Conservation (phyloP, 2,888 invertebrate species). For the Sesia bembeciformis region DNA sequence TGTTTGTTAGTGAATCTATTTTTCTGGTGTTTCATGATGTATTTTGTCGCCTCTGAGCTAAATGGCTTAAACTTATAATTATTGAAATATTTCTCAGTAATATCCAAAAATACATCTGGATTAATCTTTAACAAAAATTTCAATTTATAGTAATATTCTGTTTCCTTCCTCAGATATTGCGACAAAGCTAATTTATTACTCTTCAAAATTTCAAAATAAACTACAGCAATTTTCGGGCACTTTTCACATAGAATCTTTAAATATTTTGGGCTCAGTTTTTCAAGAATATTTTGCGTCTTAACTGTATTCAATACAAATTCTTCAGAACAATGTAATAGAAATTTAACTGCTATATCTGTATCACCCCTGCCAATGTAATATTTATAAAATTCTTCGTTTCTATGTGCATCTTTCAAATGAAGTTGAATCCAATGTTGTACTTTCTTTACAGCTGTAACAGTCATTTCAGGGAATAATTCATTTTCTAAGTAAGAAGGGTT, state of each 20-base stretch:
- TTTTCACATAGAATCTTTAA: constrained; percentile 37
- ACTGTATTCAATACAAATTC: constrained; percentile 27
- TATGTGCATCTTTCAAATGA: constrained; percentile 22
- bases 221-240: constrained; percentile 25
- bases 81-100: constrained; percentile 33
- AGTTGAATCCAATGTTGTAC: constrained; percentile 36
- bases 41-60: constrained; percentile 23
- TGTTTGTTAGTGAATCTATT: constrained; percentile 27
- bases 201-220: constrained; percentile 31
- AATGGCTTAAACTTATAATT: constrained; percentile 10
- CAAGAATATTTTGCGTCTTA: constrained; percentile 15
- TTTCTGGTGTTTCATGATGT: constrained; percentile 30
- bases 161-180: constrained; percentile 17
- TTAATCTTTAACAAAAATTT: constrained; percentile 31
- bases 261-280: constrained; percentile 27
- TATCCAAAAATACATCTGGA: constrained; percentile 27
- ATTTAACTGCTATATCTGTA: constrained; percentile 29
- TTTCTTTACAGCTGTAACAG: constrained; percentile 33
- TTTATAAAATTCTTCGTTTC: constrained; percentile 36
- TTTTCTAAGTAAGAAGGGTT: constrained; percentile 40
- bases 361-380: constrained; percentile 24
- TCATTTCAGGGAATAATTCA: constrained; percentile 39
- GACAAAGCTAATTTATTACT: constrained; percentile 15
- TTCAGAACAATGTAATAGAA: constrained; percentile 28
- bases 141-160: constrained; percentile 24